Evolutionary conservation across 1,140 invertebrate genomes (phyloP).

Genomic region (Mylabris phalerata): DNA sequence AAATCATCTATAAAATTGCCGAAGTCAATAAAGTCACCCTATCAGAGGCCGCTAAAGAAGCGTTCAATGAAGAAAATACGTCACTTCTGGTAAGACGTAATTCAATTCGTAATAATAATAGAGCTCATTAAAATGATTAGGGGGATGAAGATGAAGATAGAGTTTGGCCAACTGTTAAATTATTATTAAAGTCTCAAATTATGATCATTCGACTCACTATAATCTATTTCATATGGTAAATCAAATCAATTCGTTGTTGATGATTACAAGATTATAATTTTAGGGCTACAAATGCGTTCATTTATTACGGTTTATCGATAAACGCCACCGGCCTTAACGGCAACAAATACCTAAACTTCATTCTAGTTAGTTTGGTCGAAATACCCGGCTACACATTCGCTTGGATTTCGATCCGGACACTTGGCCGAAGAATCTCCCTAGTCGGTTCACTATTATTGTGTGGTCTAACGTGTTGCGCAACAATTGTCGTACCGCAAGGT

Average conservation of each 20-base stretch:
- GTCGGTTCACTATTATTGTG: conserved; percentile 49
- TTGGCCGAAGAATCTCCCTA: conserved; percentile 48
- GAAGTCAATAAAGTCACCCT: conserved; percentile 48
- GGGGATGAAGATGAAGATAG: conserved; percentile 2
- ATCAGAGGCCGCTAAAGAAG: conserved; percentile 42
- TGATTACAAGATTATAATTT: not conserved
- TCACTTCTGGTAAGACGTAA: conserved; percentile 1
- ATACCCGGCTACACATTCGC: conserved; percentile 53
- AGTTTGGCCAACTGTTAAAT: conserved; percentile 40
- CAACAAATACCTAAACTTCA: conserved; percentile 56
- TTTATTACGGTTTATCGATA: conserved; percentile 66
- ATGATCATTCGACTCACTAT: conserved; percentile 44
- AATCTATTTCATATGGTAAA: conserved; percentile 49
- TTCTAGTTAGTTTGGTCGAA: conserved; percentile 52
- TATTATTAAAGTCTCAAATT: conserved; percentile 44
- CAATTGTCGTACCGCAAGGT: conserved; percentile 39
- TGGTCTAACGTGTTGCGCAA: conserved; percentile 48
- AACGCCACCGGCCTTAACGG: conserved; percentile 61
- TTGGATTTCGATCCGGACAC: conserved; percentile 46
- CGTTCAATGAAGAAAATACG: conserved; percentile 27
- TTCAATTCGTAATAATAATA: not conserved
- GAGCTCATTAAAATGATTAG: not conserved
- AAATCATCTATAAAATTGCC: conserved; percentile 49
- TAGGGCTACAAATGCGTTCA: conserved; percentile 62
- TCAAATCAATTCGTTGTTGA: too few relatives aligned